These are phyloP conservation scores for Lethrus apterus DNA, from an alignment of 1,140 invertebrate species.

Conservation along the genomic window DNA sequence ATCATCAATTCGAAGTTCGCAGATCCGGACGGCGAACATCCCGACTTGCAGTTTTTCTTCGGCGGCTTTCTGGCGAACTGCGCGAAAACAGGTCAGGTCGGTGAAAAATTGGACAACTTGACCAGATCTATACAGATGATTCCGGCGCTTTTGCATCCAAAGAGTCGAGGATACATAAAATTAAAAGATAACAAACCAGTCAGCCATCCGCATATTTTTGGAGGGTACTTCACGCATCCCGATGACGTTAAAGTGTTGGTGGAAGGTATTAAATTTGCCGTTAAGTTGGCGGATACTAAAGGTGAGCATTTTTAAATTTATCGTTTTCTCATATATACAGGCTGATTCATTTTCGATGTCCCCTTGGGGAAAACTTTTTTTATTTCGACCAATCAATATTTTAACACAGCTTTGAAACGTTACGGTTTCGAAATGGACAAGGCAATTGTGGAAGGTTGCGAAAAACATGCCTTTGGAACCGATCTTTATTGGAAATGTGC, in stretches of 20 bases:
- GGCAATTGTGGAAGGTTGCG: constrained; percentile 64
- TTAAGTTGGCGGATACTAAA: constrained; percentile 62
- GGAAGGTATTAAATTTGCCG: constrained; percentile 67
- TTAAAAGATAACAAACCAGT: constrained; percentile 60
- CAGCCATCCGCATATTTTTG: constrained; percentile 68
- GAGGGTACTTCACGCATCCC: constrained; percentile 69
- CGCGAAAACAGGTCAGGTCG: constrained; percentile 75
- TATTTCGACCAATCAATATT: not conserved
- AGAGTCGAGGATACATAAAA: constrained; percentile 69
- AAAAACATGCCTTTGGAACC: constrained; percentile 62
- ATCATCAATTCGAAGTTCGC: constrained; percentile 76
- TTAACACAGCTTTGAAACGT: constrained; percentile 50
- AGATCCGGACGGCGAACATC: constrained; percentile 64
- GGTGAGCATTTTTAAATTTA: constrained; percentile 29
- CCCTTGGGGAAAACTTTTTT: no score
- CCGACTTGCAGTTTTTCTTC: constrained; percentile 81
- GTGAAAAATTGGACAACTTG: constrained; percentile 59
- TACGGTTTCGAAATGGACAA: constrained; percentile 61
- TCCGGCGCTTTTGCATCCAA: constrained; percentile 64
- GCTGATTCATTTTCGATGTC: no score
- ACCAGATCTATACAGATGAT: constrained; percentile 54
- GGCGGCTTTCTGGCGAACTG: constrained; percentile 75
- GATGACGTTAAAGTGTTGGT: constrained; percentile 62
- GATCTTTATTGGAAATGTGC: constrained; percentile 80
- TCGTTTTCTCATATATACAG: not conserved